Evolutionary conservation across 2,888 invertebrate species (phyloP).

Genomic region (Thereva unica): DNA sequence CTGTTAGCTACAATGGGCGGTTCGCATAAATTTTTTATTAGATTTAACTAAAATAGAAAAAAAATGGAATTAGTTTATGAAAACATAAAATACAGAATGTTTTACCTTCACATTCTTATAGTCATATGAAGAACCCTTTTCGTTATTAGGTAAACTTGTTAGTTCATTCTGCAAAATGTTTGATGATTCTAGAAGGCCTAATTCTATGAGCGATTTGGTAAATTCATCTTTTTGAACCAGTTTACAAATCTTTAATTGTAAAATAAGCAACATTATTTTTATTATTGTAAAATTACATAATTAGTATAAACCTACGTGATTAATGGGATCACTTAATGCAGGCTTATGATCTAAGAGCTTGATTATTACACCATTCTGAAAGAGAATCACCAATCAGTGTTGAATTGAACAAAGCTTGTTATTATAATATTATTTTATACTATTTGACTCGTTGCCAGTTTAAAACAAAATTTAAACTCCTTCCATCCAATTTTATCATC

Average conservation of each 20-base stretch:
- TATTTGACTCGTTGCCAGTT: conserved; percentile 68
- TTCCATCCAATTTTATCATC: conserved; percentile 67
- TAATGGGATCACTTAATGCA: conserved; percentile 60
- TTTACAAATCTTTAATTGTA: conserved; percentile 56
- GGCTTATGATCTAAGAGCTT: conserved; percentile 60
- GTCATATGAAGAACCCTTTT: conserved; percentile 46
- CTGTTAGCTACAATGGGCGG: conserved; percentile 64
- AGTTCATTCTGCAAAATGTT: conserved; percentile 49
- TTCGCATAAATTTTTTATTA: conserved; percentile 66
- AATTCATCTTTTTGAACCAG: conserved; percentile 67
- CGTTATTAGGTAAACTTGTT: conserved; percentile 45
- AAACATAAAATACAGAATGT: not conserved
- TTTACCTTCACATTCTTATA: conserved; percentile 53
- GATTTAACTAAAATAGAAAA: conserved; percentile 51
- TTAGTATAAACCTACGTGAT: conserved; percentile 52
- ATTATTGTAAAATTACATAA: conserved; percentile 17
- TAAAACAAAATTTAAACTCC: conserved; percentile 67
- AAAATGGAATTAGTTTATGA: not conserved
- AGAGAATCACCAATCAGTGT: conserved; percentile 18
- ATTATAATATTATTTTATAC: conserved; percentile 56
- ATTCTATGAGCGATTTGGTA: conserved; percentile 62
- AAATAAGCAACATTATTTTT: too few species aligned
- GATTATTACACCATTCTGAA: conserved; percentile 61
- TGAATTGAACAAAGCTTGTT: not conserved
- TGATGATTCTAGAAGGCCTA: conserved; percentile 61